Evolutionary conservation across 1,140 invertebrate species (phyloP), one percentile per base, ranked within the genome.

Genomic region (Rhizoglyphus robini): DNA sequence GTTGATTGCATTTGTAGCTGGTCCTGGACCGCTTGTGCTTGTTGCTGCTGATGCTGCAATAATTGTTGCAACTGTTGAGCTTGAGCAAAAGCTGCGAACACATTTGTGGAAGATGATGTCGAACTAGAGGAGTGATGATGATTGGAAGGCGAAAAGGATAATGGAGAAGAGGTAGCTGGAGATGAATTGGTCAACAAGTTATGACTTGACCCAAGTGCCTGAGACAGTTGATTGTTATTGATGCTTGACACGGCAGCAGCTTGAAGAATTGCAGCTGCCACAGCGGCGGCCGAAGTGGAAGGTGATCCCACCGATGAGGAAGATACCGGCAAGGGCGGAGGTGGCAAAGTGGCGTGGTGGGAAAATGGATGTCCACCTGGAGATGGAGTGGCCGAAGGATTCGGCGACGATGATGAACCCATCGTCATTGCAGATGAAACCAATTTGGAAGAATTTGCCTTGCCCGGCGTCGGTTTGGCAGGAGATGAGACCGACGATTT

Each of bases 101-200:
- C 31, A 32, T 54, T 54, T 8, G 8, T 27, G 31, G 51, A 5
- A 8, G 51, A 54, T 27, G 51, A 54, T 25, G 20, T 8, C 8
- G 8, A 8, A 5, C 8, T 54, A 32, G 8, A 11, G 20, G 51
- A 41, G 18, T 20, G 8, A 32, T 27, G 51, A 8, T 54, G 51
- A 32, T 54, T 54, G 51, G 51, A 61, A 27, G 59, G 59, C n/a
- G 59, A 61, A 47, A 61, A 61, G 5, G 59, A 30, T 13, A 8
- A 23, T 20, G 59, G 38, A 51, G 59, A 61, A 8, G 32, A 61
- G 59, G 59, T 18, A 41, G 59, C 49, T 18, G 30, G 59, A 8
- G 32, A 61, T n/a, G 59, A 41, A 54, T 25, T 54, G 51, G 5
- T 23, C n/a, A 20, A 8, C 20, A 23, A 20, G 27, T 8, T 54